Evolutionary conservation across 2,113 vertebrate species (phyloP), one percentile per base, ranked within the genome.

Genomic region (Peromyscus californicus): DNA sequence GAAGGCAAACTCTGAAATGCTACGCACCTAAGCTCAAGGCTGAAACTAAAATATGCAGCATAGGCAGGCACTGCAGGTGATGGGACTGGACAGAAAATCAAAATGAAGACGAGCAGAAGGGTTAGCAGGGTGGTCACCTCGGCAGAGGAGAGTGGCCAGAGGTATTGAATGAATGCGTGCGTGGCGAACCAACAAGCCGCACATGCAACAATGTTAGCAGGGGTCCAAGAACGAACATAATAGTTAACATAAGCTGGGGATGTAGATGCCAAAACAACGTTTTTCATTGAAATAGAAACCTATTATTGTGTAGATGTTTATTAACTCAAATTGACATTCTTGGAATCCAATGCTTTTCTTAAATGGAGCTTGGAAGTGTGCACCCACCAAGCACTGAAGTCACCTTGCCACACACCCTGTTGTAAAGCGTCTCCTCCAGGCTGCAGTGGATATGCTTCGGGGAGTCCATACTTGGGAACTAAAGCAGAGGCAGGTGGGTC

Each of bases 241-340:
- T 9, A 39, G 9, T 72, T 72, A 72, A 39, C 36, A 39, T 39
- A 39, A 39, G 59, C 24, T 74, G n/a, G 88, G 33, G 29, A 80
- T 10, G 33, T 33, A 33, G 39, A 70, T 16, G 59, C 26, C 31
- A 59, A 88, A 85, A 59, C 57, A 48, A 1, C 54, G 11, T 72
- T 79, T 89, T 70, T 31, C 8, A 84, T 65, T 94, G 89, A 45
- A 85, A 88, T 63, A 89, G 39, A 70, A 96, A 10, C 33, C 9
- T 90, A 15, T 90, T 93, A 12, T 92, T 54, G n/a, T 85, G 13
- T 82, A 29, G 75, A 36, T 90, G 75, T 85, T 82, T 93, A 92
- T 21, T 48, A 86, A 12, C 13, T 63, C n/a, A 93, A 61, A 61
- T 72, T 80, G 74, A 80, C 59, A 67, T 70, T 92, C 42, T 72